Conservation (phyloP, 1,140 invertebrate genomes). For the Nomia melanderi region DNA sequence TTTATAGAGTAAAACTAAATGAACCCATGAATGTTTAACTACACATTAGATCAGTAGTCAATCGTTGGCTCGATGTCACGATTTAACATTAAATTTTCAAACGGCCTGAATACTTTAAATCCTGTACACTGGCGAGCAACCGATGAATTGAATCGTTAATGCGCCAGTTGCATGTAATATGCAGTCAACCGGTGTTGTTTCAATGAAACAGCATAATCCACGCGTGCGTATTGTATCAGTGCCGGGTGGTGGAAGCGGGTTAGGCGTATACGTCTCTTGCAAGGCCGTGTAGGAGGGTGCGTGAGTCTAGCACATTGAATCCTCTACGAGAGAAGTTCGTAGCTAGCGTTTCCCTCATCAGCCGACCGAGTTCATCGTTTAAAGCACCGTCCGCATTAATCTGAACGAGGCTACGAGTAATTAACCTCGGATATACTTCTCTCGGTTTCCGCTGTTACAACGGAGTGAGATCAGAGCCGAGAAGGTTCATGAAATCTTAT, state of each 20-base stretch:
- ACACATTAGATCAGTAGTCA: too few species aligned
- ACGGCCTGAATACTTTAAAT: too few species aligned
- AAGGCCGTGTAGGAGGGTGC: neutral
- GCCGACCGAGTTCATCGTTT: constrained; percentile 7
- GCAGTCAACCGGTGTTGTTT: neutral
- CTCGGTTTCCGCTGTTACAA: neutral
- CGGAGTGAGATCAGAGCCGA: neutral
- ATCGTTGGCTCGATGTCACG: too few species aligned
- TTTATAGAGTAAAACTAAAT: too few species aligned
- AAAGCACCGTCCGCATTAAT: constrained; percentile 20
- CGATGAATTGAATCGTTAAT: too few species aligned
- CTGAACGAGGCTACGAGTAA: neutral
- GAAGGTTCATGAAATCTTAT: neutral
- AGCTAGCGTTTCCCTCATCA: constrained; percentile 14
- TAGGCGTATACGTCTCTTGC: neutral
- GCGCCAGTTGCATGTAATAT: too few species aligned
- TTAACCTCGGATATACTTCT: constrained; percentile 3
- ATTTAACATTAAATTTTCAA: too few species aligned
- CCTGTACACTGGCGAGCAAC: too few species aligned
- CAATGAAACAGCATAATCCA: neutral
- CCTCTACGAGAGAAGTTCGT: constrained; percentile 19
- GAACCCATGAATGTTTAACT: too few species aligned
- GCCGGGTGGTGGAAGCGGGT: neutral
- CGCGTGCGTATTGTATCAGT: neutral
- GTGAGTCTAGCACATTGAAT: neutral